Conservation (phyloP, 1,140 invertebrate species). For the Ceratitis capitata region DNA sequence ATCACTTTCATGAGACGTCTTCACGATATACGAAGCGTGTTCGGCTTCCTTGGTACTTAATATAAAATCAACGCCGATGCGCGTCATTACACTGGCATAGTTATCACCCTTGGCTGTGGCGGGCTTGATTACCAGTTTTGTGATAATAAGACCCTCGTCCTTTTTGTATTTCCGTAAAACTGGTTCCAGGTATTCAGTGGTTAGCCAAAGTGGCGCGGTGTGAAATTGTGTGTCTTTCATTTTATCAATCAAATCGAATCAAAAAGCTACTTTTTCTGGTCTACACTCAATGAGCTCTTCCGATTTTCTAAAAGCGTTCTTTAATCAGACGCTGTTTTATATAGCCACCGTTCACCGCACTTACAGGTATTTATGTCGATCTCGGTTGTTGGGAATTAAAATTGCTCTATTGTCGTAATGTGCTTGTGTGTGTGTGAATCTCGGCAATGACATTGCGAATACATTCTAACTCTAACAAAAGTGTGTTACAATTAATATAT, state of each 20-base stretch:
- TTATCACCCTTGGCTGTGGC: conserved; percentile 62
- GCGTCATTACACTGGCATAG: conserved; percentile 62
- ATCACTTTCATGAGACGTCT: conserved; percentile 59
- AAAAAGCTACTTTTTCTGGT: neutral
- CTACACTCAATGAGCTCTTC: neutral
- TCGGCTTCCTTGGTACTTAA: conserved; percentile 43
- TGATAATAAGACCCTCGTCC: conserved; percentile 48
- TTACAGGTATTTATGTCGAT: neutral
- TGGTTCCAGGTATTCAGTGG: conserved; percentile 52
- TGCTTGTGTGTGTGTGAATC: neutral
- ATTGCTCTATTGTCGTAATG: neutral
- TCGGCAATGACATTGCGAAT: neutral
- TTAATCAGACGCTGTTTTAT: neutral
- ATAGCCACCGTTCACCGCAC: neutral
- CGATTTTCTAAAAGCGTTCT: neutral
- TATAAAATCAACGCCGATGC: conserved; percentile 49
- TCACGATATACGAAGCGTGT: conserved; percentile 54
- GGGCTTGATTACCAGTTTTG: conserved; percentile 52
- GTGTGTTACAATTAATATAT: too few species aligned
- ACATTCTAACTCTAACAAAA: neutral
- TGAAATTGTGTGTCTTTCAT: conserved; percentile 47
- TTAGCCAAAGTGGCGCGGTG: conserved; percentile 54
- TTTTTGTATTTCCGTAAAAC: conserved; percentile 50
- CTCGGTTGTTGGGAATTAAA: neutral
- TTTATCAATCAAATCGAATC: neutral